A percentile compares a stretch with the other conserved stretches of the same genome.
Conservation (phyloP, 2,888 invertebrate species). For the Cheilosia impressa region DNA sequence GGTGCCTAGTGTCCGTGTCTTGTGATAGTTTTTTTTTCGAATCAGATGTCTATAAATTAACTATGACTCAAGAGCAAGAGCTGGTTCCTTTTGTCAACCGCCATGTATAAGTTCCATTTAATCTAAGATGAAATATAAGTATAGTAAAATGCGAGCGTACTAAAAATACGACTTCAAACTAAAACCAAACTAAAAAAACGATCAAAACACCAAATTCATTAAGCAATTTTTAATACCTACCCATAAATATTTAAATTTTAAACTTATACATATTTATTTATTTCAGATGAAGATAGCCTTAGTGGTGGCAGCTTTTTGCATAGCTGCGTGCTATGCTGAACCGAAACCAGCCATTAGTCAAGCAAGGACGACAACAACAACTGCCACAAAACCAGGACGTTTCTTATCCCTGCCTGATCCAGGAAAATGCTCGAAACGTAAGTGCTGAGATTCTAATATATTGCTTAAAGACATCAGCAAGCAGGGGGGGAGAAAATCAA, state of each 20-base stretch:
- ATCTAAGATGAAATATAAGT: too few species aligned
- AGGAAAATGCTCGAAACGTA: slow-evolving; percentile 93
- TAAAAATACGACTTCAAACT: too few species aligned
- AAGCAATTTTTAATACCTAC: neutral
- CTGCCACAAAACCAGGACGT: slow-evolving; percentile 90
- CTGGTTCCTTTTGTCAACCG: too few species aligned
- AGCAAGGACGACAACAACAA: slow-evolving; percentile 86
- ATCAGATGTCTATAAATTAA: too few species aligned
- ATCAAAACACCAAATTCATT: too few species aligned
- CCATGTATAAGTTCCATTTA: too few species aligned
- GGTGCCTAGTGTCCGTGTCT: too few species aligned
- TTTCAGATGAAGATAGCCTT: slow-evolving; percentile 89
- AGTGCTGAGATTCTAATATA: slow-evolving; percentile 83
- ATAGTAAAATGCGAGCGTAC: too few species aligned
- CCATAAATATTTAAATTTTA: neutral
- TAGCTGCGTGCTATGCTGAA: slow-evolving; percentile 86
- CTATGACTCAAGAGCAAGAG: too few species aligned
- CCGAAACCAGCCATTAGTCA: slow-evolving; percentile 85
- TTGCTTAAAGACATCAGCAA: neutral
- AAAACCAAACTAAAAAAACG: too few species aligned
- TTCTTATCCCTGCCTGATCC: slow-evolving; percentile 92
- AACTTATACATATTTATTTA: slow-evolving; percentile 49
- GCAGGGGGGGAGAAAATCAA: neutral
- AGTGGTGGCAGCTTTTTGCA: slow-evolving; percentile 85
- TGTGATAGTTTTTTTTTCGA: too few species aligned